Evolutionary conservation across 1,140 invertebrate genomes (phyloP).

Genomic region (Whitmania pigra): DNA sequence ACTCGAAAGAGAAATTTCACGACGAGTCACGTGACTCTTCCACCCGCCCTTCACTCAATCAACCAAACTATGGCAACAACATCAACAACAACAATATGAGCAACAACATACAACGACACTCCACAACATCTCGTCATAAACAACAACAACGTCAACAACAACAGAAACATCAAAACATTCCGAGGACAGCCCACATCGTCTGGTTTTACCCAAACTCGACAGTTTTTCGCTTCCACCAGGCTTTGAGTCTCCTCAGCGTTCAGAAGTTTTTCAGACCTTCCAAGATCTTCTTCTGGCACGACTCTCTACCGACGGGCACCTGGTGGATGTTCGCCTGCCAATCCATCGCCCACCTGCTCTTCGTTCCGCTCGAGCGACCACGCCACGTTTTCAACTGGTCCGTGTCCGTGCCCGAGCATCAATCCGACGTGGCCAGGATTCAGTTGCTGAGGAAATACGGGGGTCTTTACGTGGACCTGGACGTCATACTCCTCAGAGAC

Average conservation of each 20-base stretch:
- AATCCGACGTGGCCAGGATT: slow-evolving; percentile 22
- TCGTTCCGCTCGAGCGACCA: slow-evolving; percentile 13
- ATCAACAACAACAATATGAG: neutral
- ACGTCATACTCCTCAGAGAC: slow-evolving; percentile 17
- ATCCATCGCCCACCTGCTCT: neutral
- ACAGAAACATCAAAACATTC: slow-evolving; percentile 12
- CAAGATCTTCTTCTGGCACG: slow-evolving; percentile 21
- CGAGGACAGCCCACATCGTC: slow-evolving; percentile 19
- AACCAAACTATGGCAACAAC: neutral
- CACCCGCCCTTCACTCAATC: no score
- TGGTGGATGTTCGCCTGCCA: slow-evolving; percentile 22
- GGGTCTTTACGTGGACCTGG: slow-evolving; percentile 23
- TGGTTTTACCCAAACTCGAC: slow-evolving; percentile 23
- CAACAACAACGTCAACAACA: neutral
- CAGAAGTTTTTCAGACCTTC: slow-evolving; percentile 17
- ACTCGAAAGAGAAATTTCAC: no score
- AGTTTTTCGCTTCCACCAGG: slow-evolving; percentile 21
- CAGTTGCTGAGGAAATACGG: slow-evolving; percentile 21
- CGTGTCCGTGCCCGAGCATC: slow-evolving; percentile 18
- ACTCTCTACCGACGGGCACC: slow-evolving; percentile 11
- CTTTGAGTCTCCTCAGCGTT: slow-evolving; percentile 14
- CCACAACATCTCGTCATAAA: neutral
- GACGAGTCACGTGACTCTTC: no score
- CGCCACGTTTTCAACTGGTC: slow-evolving; percentile 14
- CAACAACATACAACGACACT: neutral